Base-by-base conservation (phyloP, 1,140 invertebrate species). In the Drosophila bipectinata region DNA sequence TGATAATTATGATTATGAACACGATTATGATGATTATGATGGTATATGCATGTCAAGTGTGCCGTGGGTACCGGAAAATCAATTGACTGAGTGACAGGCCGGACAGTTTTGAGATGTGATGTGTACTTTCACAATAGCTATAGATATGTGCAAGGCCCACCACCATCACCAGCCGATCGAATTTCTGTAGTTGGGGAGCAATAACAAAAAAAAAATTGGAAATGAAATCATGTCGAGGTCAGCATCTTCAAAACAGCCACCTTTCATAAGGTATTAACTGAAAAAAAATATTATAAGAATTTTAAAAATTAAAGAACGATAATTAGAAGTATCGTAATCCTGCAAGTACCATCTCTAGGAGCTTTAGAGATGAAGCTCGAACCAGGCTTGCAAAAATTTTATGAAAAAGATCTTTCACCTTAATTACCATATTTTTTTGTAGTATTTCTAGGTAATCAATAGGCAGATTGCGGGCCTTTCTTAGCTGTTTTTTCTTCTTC, bases 31-130 rank as follows among this genome's bases (percentile, higher is more conserved):
- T 72, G 49, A 54, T 62, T 51, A 72, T 37, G 57, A 72, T 37
- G 57, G 60, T 15, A 53, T 75, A 82, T 87, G 82, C 82, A 87
- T 85, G 82, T 82, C 82, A 87, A 87, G 82, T 88, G 83, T 74
- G 60, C 72, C 72, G 51, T 77, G 74, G 77, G 64, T 67, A 88
- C 82, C 82, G 82, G 82, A 88, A 87, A 87, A 87, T 87, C 82
- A 87, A 87, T 87, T 85, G 78, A 74, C 64, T 73, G 81, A 72
- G 81, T 74, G 81, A 85, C 81, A 80, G 77, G 63, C 63, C 59
- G 64, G 51, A 69, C 55, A 75, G 72, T 66, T 66, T 66, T 21
- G 2, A 21, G 21, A 21, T 21, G 21, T 64, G 62, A 68, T 62
- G 68, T 76, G 73, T 76, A 82, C 82, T 82, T 87, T 85, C 82